These are phyloP conservation scores for Sylvietta virens DNA, from an alignment of 2,113 vertebrate genomes.

Conservation along the genomic window DNA sequence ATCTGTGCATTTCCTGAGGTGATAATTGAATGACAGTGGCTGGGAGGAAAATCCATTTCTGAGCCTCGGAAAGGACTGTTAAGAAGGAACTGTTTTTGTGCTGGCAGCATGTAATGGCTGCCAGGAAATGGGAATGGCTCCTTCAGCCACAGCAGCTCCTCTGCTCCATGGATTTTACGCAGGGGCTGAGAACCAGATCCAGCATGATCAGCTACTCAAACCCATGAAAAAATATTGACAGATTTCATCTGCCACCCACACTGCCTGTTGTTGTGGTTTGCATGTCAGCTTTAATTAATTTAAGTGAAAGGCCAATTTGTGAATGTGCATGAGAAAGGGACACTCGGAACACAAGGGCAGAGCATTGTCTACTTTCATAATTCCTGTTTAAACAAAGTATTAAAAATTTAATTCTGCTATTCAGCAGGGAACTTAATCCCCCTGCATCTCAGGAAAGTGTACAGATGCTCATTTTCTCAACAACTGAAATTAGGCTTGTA, in stretches of 20 bases:
- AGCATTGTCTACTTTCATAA: neutral
- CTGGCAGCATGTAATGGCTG: constrained; percentile 63
- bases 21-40: constrained; percentile 77
- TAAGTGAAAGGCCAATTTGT: neutral
- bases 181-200: neutral
- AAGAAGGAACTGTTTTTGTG: constrained; percentile 56
- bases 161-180: neutral
- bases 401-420: neutral
- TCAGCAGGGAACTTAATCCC: neutral
- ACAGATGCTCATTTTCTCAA: neutral
- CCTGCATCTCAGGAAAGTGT: neutral
- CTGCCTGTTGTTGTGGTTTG: neutral
- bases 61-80: constrained; percentile 62
- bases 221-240: neutral
- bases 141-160: constrained; percentile 14
- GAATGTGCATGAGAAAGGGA: neutral
- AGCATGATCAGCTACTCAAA: neutral
- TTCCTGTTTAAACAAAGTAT: neutral
- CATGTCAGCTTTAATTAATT: constrained; percentile 35
- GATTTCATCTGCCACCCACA: neutral
- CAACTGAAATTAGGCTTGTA: neutral
- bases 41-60: constrained; percentile 76
- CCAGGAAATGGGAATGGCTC: constrained; percentile 51
- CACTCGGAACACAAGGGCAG: neutral
- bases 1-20: constrained; percentile 75